Conservation (phyloP, 2,797 vertebrate species). For the Eidolon dupreanum region DNA sequence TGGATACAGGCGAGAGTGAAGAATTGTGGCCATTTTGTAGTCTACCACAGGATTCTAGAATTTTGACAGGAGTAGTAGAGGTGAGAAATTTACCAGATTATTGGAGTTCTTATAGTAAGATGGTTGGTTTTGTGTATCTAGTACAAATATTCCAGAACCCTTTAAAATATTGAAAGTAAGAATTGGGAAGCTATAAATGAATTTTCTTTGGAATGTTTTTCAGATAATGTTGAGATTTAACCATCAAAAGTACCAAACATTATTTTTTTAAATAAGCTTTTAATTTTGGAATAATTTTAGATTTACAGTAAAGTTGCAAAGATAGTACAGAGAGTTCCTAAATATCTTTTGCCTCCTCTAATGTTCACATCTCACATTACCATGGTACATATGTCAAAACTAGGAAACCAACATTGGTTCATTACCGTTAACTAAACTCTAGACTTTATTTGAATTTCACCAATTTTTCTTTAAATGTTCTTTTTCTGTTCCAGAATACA, state of each 20-base stretch:
- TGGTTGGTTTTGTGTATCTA: not conserved
- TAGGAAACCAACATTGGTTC: not conserved
- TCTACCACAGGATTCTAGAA: not conserved
- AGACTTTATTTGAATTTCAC: not conserved
- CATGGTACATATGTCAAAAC: not conserved
- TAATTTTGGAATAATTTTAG: not conserved
- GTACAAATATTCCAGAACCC: not conserved
- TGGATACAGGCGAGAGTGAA: not conserved
- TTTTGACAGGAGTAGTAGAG: not conserved
- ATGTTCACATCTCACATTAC: not conserved
- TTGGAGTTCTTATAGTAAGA: not conserved
- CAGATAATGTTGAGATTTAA: not conserved
- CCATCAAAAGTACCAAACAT: not conserved
- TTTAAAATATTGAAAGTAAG: not conserved
- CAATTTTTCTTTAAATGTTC: not conserved
- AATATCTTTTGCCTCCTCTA: not conserved
- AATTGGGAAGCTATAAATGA: not conserved
- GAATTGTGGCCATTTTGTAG: not conserved
- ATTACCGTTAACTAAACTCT: not conserved
- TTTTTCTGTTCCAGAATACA: not conserved
- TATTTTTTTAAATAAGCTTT: not conserved
- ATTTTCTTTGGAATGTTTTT: not conserved
- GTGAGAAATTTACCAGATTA: not conserved
- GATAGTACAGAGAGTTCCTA: not conserved
- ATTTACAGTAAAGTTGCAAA: not conserved